Percentiles rank a stretch among this genome's conserved stretches.
Conservation (phyloP, 2,888 invertebrate genomes). For the Aleiodes alternator region DNA sequence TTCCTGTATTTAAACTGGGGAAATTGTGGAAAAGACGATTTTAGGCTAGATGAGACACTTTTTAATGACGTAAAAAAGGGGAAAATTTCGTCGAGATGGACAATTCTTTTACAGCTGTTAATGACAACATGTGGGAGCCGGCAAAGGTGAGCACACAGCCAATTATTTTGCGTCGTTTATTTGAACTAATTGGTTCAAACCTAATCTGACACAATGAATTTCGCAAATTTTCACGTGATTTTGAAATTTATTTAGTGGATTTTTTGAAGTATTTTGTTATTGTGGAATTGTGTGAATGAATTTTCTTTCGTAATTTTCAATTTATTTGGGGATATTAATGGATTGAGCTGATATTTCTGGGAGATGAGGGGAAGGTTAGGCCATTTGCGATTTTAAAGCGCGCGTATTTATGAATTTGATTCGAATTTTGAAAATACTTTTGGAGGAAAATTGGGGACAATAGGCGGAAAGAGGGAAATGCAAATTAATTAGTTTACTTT, state of each 20-base stretch:
- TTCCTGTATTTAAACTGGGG: no score
- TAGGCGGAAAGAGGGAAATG: no score
- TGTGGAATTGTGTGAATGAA: neutral
- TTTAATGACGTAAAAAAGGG: no score
- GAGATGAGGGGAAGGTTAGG: neutral
- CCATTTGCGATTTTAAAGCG: neutral
- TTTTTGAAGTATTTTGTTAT: neutral
- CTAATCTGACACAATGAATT: conserved; percentile 12
- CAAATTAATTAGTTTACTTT: no score
- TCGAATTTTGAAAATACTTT: no score
- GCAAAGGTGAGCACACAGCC: conserved; percentile 12
- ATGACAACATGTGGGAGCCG: neutral
- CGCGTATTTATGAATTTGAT: no score
- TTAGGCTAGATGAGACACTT: no score
- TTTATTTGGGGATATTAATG: conserved; percentile 33
- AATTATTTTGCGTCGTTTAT: conserved; percentile 34
- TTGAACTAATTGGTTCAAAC: conserved; percentile 19
- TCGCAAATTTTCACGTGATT: no score
- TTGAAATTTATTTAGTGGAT: neutral
- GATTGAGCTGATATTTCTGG: conserved; percentile 16
- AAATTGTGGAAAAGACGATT: no score
- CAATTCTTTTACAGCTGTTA: neutral
- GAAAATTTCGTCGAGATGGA: no score
- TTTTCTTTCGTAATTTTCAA: neutral
- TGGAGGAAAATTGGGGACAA: no score